These are phyloP conservation scores for Pao palembangensis DNA, from an alignment of 2,113 vertebrate genomes.

Conservation along the genomic window DNA sequence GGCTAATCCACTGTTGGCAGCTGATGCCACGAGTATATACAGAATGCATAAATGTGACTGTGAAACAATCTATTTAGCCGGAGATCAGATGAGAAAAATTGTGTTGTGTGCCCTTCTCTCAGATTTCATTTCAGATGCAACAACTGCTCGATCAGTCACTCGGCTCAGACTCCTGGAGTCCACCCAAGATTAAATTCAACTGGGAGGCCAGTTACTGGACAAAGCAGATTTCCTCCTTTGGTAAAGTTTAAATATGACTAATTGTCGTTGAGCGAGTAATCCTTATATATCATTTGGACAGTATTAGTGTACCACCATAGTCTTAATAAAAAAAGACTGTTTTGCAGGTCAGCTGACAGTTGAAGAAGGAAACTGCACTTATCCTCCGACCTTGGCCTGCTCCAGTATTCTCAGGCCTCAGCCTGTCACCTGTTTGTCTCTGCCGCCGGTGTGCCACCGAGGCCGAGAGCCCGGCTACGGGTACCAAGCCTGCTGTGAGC, in stretches of 20 bases:
- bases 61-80: too few relatives aligned
- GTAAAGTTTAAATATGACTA: slow-evolving; percentile 61
- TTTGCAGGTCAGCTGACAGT: slow-evolving; percentile 83
- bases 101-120: slow-evolving; percentile 3
- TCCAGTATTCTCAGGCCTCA: slow-evolving; percentile 77
- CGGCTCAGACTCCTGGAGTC: slow-evolving; percentile 77
- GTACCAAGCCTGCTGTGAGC: slow-evolving; percentile 76
- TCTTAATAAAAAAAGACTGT: not conserved
- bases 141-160: slow-evolving; percentile 85
- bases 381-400: slow-evolving; percentile 74
- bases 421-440: slow-evolving; percentile 75
- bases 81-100: too few relatives aligned
- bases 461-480: slow-evolving; percentile 73
- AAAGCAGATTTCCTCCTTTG: slow-evolving; percentile 88
- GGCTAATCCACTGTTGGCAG: too few relatives aligned
- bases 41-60: too few relatives aligned
- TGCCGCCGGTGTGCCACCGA: slow-evolving; percentile 75
- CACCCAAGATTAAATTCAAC: slow-evolving; percentile 91
- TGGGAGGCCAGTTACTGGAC: slow-evolving; percentile 99
- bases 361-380: slow-evolving; percentile 80
- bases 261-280: not conserved
- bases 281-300: too few relatives aligned
- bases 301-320: too few relatives aligned
- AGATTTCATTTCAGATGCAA: slow-evolving; percentile 97
- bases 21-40: too few relatives aligned